phyloP scores from a whole-genome alignment of 2,888 invertebrate species.

The Lasioglossum marginatum region DNA sequence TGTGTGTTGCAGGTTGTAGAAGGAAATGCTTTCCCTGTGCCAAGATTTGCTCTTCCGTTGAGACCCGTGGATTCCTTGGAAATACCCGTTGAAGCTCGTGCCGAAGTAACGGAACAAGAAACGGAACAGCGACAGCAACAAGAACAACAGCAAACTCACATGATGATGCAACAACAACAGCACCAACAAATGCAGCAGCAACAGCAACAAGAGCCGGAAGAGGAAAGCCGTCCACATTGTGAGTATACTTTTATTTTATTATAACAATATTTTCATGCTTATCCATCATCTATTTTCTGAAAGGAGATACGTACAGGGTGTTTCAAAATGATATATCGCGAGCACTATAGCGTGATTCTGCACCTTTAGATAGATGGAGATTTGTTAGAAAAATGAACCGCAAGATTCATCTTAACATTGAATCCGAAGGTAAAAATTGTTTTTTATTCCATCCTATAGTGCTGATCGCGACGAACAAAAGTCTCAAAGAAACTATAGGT shows the following conservation, averaged over 20 bases:
- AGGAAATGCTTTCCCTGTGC: slow-evolving; percentile 78
- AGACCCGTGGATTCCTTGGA: slow-evolving; percentile 79
- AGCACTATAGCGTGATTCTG: no score
- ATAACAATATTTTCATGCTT: no score
- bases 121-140: slow-evolving; percentile 69
- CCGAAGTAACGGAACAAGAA: slow-evolving; percentile 78
- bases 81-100: slow-evolving; percentile 79
- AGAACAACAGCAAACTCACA: slow-evolving; percentile 77
- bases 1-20: slow-evolving; percentile 75
- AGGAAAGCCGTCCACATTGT: slow-evolving; percentile 91
- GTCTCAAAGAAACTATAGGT: no score
- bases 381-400: no score
- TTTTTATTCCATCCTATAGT: no score
- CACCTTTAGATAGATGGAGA: no score
- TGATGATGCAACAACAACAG: slow-evolving; percentile 85
- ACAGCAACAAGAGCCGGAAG: slow-evolving; percentile 85
- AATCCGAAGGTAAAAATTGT: no score
- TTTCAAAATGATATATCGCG: no score
- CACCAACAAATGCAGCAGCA: slow-evolving; percentile 84
- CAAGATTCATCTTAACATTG: no score
- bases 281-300: background rate
- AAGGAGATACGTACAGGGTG: no score
- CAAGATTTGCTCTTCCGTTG: slow-evolving; percentile 75
- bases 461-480: no score
- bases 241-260: slow-evolving; percentile 82